Evolutionary conservation across 1,140 invertebrate genomes (phyloP), one percentile per base, ranked within the genome.

Genomic region (Drosophila nikananu): DNA sequence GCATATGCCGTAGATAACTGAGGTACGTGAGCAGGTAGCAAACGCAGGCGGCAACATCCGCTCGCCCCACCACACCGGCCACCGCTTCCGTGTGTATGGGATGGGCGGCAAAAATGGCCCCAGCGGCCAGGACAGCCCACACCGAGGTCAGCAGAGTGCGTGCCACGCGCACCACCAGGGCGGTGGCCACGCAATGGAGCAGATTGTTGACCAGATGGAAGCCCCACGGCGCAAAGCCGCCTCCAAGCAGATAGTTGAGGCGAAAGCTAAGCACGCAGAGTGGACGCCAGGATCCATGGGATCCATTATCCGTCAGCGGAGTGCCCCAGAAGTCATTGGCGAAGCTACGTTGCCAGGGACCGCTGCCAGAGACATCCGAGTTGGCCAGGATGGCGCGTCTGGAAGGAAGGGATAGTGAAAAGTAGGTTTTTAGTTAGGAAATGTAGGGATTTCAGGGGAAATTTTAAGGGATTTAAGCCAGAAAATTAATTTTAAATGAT

Each of bases 71-170:
- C 51, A 99, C 95, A n/a, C 98, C 98, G 13, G 98, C 97, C 9
- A 99, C 98, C 2, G 98, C 97, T 94, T 99, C 98, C 32, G 97
- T 97, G 93, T 99, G 99, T 77, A 99, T 96, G 19, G 99, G 99
- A 94, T 99, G 99, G 1, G 97, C 96, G 42, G 98, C 98, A 94
- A 99, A 99, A 27, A 98, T 94, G 3, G 98, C 93, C 3, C 98
- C 97, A 1, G 98, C 95, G 19, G 98, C 94, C 57, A 96, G 95
- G 15, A 96, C 95, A 10, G 96, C 95, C 90, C 96, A 94, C 81
- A 94, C 94, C 64, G 94, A 94, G 55, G 96, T 94, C 41, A 96
- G 93, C 15, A 96, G 93, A 41, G 95, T 94, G 52, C 95, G 94
- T 12, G 96, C 96, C 17, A 96, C 95, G 46, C 94, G 94, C 42